These are phyloP conservation scores for Drosophila limbata DNA, from an alignment of 2,888 invertebrate genomes.

Conservation along the genomic window DNA sequence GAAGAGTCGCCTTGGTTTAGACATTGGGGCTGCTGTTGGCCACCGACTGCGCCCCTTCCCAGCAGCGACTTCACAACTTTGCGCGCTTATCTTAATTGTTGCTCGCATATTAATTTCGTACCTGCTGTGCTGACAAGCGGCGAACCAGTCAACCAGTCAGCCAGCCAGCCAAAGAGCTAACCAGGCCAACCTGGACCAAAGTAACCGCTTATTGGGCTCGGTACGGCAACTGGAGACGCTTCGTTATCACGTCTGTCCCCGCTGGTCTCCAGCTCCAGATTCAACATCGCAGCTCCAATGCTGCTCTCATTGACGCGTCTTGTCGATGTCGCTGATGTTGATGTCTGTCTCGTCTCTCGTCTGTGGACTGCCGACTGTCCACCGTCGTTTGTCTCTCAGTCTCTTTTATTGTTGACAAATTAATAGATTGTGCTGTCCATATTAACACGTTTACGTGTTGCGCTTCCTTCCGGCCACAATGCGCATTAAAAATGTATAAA, in stretches of 20 bases:
- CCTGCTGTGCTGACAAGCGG: conserved; percentile 78
- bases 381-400: conserved; percentile 52
- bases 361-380: conserved; percentile 41
- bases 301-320: conserved; percentile 60
- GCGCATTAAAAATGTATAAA: conserved; percentile 71
- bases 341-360: conserved; percentile 29
- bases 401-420: conserved; percentile 83
- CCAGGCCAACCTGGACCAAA: conserved; percentile 19
- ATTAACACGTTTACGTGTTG: conserved; percentile 82
- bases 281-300: conserved; percentile 12
- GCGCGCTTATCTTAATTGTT: conserved; percentile 84
- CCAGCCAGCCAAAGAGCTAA: conserved; percentile 14
- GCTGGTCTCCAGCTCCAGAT: background rate
- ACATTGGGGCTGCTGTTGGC: conserved; percentile 65
- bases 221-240: conserved; percentile 32
- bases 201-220: conserved; percentile 36
- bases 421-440: conserved; percentile 84
- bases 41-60: conserved; percentile 72
- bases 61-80: conserved; percentile 73
- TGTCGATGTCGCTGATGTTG: conserved; percentile 36
- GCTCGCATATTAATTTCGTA: conserved; percentile 84
- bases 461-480: conserved; percentile 76
- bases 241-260: conserved; percentile 44
- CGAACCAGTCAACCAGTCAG: conserved; percentile 48
- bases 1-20: conserved; percentile 53